Evolutionary conservation across 2,888 invertebrate genomes (phyloP).

Genomic region (Nymphalis urticae): DNA sequence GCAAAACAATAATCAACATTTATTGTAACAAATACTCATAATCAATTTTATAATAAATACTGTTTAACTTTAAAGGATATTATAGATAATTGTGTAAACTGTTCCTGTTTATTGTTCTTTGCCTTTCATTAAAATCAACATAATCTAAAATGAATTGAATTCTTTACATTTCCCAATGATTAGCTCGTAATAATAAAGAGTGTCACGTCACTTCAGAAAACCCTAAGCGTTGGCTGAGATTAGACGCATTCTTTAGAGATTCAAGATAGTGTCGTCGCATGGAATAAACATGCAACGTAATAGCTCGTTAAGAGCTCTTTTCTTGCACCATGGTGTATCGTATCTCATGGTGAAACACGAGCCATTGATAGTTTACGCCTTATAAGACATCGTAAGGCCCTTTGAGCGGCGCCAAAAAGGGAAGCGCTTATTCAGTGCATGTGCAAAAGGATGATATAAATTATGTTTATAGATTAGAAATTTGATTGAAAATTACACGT

Average conservation of each 20-base stretch:
- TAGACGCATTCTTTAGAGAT: constrained; percentile 30
- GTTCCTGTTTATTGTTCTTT: neutral
- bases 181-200: neutral
- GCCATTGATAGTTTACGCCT: constrained; percentile 38
- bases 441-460: constrained; percentile 9
- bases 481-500: too few relatives aligned
- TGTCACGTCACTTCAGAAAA: constrained; percentile 4
- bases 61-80: too few relatives aligned
- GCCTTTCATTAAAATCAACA: neutral
- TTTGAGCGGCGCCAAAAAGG: constrained; percentile 27
- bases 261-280: constrained; percentile 21
- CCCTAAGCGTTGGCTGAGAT: constrained; percentile 14
- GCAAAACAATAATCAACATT: too few relatives aligned
- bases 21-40: too few relatives aligned
- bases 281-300: constrained; percentile 28
- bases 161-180: neutral
- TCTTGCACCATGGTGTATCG: constrained; percentile 29
- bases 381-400: constrained; percentile 30
- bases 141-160: neutral
- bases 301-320: constrained; percentile 30
- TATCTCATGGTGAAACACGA: constrained; percentile 28
- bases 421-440: constrained; percentile 24
- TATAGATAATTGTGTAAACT: too few relatives aligned
- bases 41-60: too few relatives aligned
- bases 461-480: neutral